Conservation (phyloP, 30 jellyfish, hydroid and myxozoan genomes). For the Morbakka virulenta region DNA sequence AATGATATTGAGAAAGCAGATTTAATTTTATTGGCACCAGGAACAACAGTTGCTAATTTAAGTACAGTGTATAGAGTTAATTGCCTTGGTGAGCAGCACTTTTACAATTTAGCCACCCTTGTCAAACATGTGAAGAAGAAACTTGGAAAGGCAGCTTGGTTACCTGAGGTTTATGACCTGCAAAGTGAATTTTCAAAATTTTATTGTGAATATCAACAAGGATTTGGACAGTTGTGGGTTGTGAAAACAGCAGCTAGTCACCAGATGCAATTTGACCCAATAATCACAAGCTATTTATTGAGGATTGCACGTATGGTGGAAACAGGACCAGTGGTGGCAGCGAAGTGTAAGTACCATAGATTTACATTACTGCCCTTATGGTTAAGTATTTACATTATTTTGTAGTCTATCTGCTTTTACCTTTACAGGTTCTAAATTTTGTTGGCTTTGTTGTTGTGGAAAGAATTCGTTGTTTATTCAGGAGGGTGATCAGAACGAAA, state of each 20-base stretch:
- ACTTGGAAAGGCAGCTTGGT: conserved; percentile 7
- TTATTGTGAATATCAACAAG: conserved; percentile 12
- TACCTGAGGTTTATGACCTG: conserved; percentile 1
- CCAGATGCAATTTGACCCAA: conserved; percentile 19
- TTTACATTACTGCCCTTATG: neutral
- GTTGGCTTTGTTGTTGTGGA: no score
- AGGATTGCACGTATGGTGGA: conserved; percentile 62
- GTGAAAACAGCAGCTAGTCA: conserved; percentile 27
- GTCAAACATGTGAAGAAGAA: neutral
- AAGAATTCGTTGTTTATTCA: no score
- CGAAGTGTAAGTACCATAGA: conserved; percentile 62
- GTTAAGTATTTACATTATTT: neutral
- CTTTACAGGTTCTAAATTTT: neutral
- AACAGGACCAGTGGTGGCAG: conserved; percentile 61
- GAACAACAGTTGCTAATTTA: neutral
- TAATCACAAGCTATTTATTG: conserved; percentile 35
- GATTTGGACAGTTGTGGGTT: conserved; percentile 71
- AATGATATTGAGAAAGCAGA: conserved; percentile 16
- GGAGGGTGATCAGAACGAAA: no score
- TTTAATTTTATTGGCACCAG: neutral
- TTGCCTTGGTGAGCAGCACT: conserved; percentile 28
- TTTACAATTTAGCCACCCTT: conserved; percentile 3
- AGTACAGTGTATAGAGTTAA: conserved; percentile 5
- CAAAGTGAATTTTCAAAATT: conserved; percentile 37
- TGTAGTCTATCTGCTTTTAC: neutral